Base-by-base conservation (phyloP, 2,888 invertebrate species). In the Drosophila kambysellisi region DNA sequence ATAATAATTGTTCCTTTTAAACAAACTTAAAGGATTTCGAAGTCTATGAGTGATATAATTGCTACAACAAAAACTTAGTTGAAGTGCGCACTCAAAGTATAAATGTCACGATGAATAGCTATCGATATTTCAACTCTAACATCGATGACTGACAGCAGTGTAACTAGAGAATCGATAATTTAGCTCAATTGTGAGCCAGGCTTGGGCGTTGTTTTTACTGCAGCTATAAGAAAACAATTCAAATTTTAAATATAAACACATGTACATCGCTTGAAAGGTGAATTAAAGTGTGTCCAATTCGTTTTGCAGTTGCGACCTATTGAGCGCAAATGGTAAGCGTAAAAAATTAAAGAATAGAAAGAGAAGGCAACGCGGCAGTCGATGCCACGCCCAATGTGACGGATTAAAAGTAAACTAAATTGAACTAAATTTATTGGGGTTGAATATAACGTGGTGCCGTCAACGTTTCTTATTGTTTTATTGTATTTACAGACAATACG, bases 121-220 rank as follows among this genome's bases (percentile, higher is more conserved):
- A 70, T 52, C 70, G 70, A 70, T 70, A 70, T n/a, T 17, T 12
- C 4, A 5, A 56, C 9, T 35, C 32, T 2, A 20, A 6, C 20
- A 53, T 54, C 50, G 64, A 46, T 61, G 12, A 8, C n/a, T 30
- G 5, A 12, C 61, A 70, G 74, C 17, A 35, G 17, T 74, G 78
- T 7, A 63, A 48, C 17, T 60, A 41, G 7, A 4, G 0, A 63
- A 77, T 78, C 74, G 76, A 77, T 69, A 64, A 32, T 12, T 79
- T 7, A 41, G 17, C 12, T 59, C 3, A 53, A 64, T 56, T 69
- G 52, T 77, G 74, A 87, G 79, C 87, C 77, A 75, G 81, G 89
- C 79, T 89, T 89, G 86, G 86, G 86, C 86, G 89, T 87, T 89
- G 86, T 84, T 89, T 87, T 81, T 51, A 30, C 69, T 72, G 58